These are phyloP conservation scores for Candoia aspera DNA, from an alignment of 2,113 vertebrate species.

Conservation along the genomic window DNA sequence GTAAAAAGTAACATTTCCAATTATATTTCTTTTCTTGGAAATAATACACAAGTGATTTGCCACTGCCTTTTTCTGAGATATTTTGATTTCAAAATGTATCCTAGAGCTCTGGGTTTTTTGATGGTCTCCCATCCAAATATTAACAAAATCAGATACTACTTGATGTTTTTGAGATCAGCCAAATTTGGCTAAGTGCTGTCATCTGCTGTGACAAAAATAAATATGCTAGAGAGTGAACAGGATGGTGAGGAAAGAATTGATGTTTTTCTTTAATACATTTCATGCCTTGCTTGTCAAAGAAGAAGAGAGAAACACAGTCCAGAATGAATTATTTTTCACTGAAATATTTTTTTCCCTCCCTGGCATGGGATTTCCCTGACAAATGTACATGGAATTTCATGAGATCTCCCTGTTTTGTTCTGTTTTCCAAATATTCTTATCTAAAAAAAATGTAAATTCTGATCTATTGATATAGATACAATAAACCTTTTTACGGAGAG, in stretches of 20 bases:
- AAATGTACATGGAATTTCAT: neutral
- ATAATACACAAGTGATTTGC: neutral
- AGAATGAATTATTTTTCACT: neutral
- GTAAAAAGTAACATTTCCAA: neutral
- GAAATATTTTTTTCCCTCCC: neutral
- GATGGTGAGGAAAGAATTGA: neutral
- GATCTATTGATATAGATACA: slow-evolving; percentile 55
- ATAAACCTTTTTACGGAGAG: slow-evolving; percentile 60
- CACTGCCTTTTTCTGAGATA: neutral
- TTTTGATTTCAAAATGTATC: neutral
- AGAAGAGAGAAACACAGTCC: neutral
- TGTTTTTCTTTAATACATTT: neutral
- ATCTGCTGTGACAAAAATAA: neutral
- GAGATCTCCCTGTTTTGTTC: neutral
- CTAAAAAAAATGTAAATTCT: slow-evolving; percentile 58
- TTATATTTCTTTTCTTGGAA: neutral
- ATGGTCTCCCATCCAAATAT: neutral
- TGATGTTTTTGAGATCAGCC: neutral
- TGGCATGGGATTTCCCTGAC: neutral
- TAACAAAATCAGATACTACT: neutral
- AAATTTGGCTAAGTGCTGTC: neutral
- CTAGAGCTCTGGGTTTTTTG: neutral
- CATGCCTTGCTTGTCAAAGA: neutral
- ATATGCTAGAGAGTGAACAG: neutral
- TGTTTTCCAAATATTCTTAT: slow-evolving; percentile 47